phyloP scores from a whole-genome alignment of 2,113 vertebrate genomes.

The Recurvirostra avosetta region DNA sequence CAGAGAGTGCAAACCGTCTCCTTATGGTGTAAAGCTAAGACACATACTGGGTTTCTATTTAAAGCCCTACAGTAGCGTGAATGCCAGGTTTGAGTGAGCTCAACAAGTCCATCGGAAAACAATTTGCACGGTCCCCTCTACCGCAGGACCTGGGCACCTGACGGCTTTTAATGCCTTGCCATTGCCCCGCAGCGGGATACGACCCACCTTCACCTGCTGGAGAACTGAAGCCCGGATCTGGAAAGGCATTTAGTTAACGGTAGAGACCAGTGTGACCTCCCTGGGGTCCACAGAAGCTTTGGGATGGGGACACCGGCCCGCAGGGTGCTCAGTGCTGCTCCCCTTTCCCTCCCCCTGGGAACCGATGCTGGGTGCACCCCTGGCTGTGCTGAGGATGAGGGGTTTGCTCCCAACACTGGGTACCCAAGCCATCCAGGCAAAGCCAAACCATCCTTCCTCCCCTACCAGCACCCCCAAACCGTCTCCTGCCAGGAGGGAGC shows the following conservation, averaged over 20 bases:
- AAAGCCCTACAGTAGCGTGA: background rate
- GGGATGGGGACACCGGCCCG: fast-evolving
- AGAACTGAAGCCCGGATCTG: fast-evolving
- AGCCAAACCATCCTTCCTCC: background rate
- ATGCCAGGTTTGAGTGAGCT: background rate
- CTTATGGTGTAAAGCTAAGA: slow-evolving; percentile 20
- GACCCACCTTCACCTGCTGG: background rate
- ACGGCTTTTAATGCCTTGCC: background rate
- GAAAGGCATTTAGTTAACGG: background rate
- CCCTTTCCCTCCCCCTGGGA: background rate
- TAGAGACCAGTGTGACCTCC: background rate
- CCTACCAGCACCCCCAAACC: background rate
- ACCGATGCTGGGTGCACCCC: background rate
- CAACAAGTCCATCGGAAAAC: background rate
- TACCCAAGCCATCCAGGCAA: background rate
- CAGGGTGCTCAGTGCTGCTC: background rate
- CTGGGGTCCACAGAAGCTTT: background rate
- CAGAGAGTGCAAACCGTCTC: slow-evolving; percentile 40
- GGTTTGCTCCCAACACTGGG: background rate
- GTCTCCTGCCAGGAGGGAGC: background rate
- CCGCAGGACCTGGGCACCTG: background rate
- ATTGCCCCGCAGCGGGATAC: background rate
- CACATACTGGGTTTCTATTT: slow-evolving; percentile 36
- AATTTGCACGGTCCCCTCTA: background rate
- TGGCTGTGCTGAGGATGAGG: background rate